Percentiles rank a stretch among this genome's conserved stretches.
phyloP scores from a whole-genome alignment of 2,113 vertebrate genomes.

The Boleophthalmus pectinirostris region DNA sequence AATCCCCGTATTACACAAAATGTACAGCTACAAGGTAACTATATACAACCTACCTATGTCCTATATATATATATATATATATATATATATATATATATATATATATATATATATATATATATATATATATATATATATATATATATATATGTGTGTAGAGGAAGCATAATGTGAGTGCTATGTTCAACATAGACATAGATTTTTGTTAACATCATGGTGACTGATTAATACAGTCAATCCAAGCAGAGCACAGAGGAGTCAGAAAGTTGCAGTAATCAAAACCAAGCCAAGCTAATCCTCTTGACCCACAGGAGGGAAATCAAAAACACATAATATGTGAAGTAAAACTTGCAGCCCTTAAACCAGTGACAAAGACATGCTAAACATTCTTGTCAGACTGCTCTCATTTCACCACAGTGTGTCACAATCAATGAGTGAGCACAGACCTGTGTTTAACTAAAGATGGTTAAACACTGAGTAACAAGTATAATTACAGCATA shows the following conservation, averaged over 20 bases:
- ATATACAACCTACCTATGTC: too few species aligned
- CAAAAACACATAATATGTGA: conserved; percentile 44
- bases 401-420: conserved; percentile 38
- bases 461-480: background rate
- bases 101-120: too few species aligned
- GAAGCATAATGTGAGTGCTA: too few species aligned
- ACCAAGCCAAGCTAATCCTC: conserved; percentile 55
- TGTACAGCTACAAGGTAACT: background rate
- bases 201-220: background rate
- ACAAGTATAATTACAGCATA: background rate
- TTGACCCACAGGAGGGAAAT: conserved; percentile 49
- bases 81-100: too few species aligned
- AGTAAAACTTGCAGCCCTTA: conserved; percentile 41
- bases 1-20: background rate
- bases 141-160: too few species aligned
- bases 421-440: conserved; percentile 30
- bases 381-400: conserved; percentile 43
- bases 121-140: too few species aligned
- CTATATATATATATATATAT: too few species aligned
- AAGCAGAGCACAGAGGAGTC: conserved; percentile 29
- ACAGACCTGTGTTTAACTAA: conserved; percentile 4
- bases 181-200: background rate
- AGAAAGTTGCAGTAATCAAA: conserved; percentile 56
- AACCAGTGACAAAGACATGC: conserved; percentile 31
- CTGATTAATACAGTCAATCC: conserved; percentile 25